Percentiles rank a stretch among this genome's conserved stretches.
These are phyloP conservation scores for Otolemur garnettii DNA, from an alignment of 2,113 vertebrate genomes.

Conservation along the genomic window DNA sequence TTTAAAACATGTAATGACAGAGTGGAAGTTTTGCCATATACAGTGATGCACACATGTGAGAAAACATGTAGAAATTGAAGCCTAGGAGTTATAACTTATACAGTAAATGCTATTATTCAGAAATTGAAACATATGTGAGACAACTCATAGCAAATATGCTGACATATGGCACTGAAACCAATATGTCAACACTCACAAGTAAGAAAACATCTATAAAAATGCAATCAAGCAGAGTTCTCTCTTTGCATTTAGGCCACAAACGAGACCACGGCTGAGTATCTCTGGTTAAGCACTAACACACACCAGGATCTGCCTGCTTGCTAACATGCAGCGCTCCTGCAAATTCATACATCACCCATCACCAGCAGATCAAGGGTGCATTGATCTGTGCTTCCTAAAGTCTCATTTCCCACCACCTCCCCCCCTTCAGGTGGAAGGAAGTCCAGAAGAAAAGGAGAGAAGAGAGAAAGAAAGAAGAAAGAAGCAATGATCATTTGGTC, in stretches of 20 bases:
- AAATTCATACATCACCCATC: conserved; percentile 85
- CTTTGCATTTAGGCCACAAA: conserved; percentile 76
- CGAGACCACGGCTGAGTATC: conserved; percentile 80
- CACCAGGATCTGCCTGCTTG: conserved; percentile 81
- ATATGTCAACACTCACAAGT: conserved; percentile 77
- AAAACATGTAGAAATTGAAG: conserved; percentile 36
- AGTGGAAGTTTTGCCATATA: neutral
- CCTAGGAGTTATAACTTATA: conserved; percentile 36
- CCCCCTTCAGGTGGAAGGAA: neutral
- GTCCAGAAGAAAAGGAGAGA: neutral
- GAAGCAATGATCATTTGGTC: neutral
- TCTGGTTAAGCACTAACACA: conserved; percentile 89
- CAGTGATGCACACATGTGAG: neutral
- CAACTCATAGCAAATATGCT: conserved; percentile 65
- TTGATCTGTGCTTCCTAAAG: conserved; percentile 59
- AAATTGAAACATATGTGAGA: conserved; percentile 76
- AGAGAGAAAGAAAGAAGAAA: neutral
- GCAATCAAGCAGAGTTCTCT: conserved; percentile 28
- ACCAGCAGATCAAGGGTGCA: conserved; percentile 35
- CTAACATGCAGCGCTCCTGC: conserved; percentile 80
- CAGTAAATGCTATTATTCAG: conserved; percentile 67
- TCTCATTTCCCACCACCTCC: conserved; percentile 49
- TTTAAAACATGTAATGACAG: neutral
- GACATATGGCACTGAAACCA: conserved; percentile 75
- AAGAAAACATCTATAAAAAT: conserved; percentile 77